Evolutionary conservation across 2,888 invertebrate genomes (phyloP), one percentile per base, ranked within the genome.

Genomic region (Neocrepidodera transversa): DNA sequence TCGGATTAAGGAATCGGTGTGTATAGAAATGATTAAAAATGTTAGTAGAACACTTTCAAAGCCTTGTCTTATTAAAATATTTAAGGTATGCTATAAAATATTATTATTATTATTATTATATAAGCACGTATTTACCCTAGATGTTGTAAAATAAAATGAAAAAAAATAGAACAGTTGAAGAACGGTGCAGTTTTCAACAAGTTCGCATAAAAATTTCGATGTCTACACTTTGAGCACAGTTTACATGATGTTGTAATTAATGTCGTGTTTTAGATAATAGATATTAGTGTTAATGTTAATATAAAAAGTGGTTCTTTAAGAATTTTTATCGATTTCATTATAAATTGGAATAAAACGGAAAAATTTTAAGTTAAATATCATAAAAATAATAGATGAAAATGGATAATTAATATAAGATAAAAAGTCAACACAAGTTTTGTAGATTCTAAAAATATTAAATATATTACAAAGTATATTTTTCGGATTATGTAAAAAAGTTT

Each of bases 151-250:
- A 65, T 63, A 64, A 50, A 65, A 59, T 54, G 53, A 30, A 52
- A 59, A 68, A 67, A 68, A 65, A 68, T 49, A 50, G 66, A 64
- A 38, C 45, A 30, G 62, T 57, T 66, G 67, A 63, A 58, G 60
- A 64, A 68, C 64, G 71, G 71, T 73, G 73, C 73, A 73, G 72
- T 66, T 63, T 67, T 63, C 63, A 62, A 62, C 59, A 45, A 30
- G 67, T 65, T 64, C 63, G 40, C 48, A 65, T 63, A 68, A 69
- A 68, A 66, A 66, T 68, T 65, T 62, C 13, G 32, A 64, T 51
- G 64, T 65, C 66, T 66, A 63, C 52, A 58, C 54, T 63, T 63
- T 63, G 61, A 65, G 70, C 71, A 71, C 70, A 65, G 54, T 62
- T 45, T 26, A 20, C 23, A 55, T 58, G 36, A 60, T 50, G 10